Evolutionary conservation across 2,888 invertebrate genomes (phyloP), one percentile per base, ranked within the genome.

Genomic region (Phalangium opilio): DNA sequence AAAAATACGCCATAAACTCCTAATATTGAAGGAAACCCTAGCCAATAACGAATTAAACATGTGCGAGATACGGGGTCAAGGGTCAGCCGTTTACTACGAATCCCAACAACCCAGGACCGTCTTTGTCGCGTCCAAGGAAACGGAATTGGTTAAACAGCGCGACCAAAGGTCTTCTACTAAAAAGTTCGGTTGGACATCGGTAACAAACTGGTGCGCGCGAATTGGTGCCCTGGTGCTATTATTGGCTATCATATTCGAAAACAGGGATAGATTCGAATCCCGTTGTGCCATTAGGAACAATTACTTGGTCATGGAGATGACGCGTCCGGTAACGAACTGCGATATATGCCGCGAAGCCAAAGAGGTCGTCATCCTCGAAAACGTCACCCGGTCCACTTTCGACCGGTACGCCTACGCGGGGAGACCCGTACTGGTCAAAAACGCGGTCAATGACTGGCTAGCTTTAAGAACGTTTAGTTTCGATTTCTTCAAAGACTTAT

Each of bases 241-340:
- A 8, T 10, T 38, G 15, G 38, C 38, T 38, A 8, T 38, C 18
- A 38, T 38, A n/a, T 38, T 38, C 18, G 17, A 38, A 18, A 38
- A 38, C 18, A 49, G 50, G n/a, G 52, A 50, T 33, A 45, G 50
- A 38, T 21, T 41, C 12, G 20, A 46, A 12, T 33, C 60, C 62
- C 74, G 83, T 61, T 89, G 89, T 67, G 67, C 85, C 54, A 62
- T 87, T 62, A 79, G 81, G 55, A 83, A 82, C 66, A 86, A 86
- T 70, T 83, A 82, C 64, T 71, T 87, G 50, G 70, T 85, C 55
- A 84, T 84, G 84, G 87, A 89, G 69, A 81, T 82, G 45, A 81
- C 84, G 18, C 72, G 87, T 56, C 87, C 87, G 20, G 71, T 83
- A 45, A 79, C 83, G 18, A 75, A 84, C 67, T 89, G 89, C 63